Conservation (phyloP, 1,140 invertebrate species). For the Drosophila triauraria region DNA sequence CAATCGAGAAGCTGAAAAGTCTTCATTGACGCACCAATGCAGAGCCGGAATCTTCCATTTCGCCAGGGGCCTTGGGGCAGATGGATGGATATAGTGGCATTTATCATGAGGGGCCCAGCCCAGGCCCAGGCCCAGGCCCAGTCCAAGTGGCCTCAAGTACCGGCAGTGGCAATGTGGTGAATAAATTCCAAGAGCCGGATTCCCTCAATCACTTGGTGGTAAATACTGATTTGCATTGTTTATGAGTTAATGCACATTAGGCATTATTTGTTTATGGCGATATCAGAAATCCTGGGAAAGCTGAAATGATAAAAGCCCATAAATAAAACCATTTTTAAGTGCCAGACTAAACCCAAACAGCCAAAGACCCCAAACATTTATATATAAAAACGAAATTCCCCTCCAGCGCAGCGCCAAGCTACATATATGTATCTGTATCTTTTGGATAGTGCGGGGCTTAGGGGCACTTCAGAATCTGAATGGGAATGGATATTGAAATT, state of each 20-base stretch:
- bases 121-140: no score
- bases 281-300: slow-evolving; percentile 47
- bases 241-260: slow-evolving; percentile 65
- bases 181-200: slow-evolving; percentile 41
- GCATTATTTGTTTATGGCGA: slow-evolving; percentile 73
- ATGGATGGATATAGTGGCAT: slow-evolving; percentile 46
- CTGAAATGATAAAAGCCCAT: slow-evolving; percentile 68
- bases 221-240: slow-evolving; percentile 78
- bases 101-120: slow-evolving; percentile 23
- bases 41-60: neutral
- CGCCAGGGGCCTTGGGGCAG: slow-evolving; percentile 15
- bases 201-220: slow-evolving; percentile 62
- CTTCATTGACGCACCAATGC: slow-evolving; percentile 47
- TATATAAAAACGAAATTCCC: slow-evolving; percentile 28
- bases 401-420: slow-evolving; percentile 4
- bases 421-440: neutral
- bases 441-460: slow-evolving; percentile 10
- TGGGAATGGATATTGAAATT: slow-evolving; percentile 21
- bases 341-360: slow-evolving; percentile 59
- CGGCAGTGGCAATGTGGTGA: slow-evolving; percentile 61
- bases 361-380: slow-evolving; percentile 34
- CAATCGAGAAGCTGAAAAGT: slow-evolving; percentile 45
- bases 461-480: slow-evolving; percentile 39
- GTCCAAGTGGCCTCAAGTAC: slow-evolving; percentile 47
- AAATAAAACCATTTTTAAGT: slow-evolving; percentile 71